Conservation (phyloP, 2,113 vertebrate species). For the Eulacestoma nigropectus region DNA sequence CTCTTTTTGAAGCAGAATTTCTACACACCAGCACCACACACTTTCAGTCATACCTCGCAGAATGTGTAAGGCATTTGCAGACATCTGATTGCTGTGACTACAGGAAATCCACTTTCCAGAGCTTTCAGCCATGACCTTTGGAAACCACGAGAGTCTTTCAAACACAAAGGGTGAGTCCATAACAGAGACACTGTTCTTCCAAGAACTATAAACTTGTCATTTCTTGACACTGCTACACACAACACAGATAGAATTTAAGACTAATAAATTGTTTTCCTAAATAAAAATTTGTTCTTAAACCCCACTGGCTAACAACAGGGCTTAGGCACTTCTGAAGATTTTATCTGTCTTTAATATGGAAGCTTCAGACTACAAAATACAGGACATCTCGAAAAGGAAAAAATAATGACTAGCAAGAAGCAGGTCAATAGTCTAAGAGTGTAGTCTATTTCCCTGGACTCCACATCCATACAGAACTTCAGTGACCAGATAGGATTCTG, state of each 20-base stretch:
- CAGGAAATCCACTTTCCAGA: neutral
- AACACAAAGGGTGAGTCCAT: neutral
- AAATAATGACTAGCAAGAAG: neutral
- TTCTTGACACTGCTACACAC: neutral
- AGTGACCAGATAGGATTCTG: neutral
- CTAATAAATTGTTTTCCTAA: neutral
- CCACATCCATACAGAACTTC: neutral
- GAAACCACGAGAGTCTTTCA: neutral
- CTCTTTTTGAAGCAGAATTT: neutral
- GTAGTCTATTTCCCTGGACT: neutral
- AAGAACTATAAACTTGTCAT: neutral
- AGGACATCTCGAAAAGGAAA: neutral
- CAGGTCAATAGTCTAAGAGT: neutral
- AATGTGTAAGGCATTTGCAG: constrained; percentile 19
- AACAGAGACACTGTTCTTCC: neutral
- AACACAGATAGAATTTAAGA: neutral
- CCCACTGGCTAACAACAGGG: neutral
- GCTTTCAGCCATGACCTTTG: neutral
- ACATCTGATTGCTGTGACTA: neutral
- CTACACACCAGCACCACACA: neutral
- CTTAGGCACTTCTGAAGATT: constrained; percentile 56
- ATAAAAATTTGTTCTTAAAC: constrained; percentile 47
- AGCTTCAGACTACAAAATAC: neutral
- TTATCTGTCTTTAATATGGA: neutral
- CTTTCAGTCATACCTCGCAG: neutral